Evolutionary conservation across 2,113 vertebrate genomes (phyloP).

Genomic region (Rhabdornis inornatus): DNA sequence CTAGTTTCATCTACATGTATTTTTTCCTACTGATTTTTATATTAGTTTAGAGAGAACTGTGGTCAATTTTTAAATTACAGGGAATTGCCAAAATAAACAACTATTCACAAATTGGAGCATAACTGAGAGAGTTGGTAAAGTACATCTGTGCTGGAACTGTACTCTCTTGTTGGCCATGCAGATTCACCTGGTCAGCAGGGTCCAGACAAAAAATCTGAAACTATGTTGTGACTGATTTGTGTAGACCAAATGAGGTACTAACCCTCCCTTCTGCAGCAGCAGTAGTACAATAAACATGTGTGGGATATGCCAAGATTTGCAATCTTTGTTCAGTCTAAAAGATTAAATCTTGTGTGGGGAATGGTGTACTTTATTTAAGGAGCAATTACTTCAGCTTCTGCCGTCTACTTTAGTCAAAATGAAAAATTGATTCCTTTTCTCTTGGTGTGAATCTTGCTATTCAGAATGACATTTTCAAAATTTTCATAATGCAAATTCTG

Average conservation of each 20-base stretch:
- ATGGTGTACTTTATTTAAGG: conserved; percentile 8
- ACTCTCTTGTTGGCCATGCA: background rate
- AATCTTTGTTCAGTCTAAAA: conserved; percentile 10
- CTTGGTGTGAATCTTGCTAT: background rate
- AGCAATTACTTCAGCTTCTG: conserved; percentile 23
- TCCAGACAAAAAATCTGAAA: background rate
- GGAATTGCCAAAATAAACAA: background rate
- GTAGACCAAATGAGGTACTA: background rate
- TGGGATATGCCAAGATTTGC: background rate
- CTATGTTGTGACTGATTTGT: background rate
- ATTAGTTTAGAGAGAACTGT: background rate
- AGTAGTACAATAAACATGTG: background rate
- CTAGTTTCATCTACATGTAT: background rate
- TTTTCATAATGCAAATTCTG: background rate
- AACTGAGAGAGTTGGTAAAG: background rate
- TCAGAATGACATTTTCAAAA: background rate
- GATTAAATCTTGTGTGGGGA: conserved; percentile 9
- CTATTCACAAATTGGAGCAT: background rate
- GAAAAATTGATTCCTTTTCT: conserved; percentile 14
- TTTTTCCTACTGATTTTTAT: background rate
- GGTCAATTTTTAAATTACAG: background rate
- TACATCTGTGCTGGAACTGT: background rate
- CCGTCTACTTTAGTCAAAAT: background rate
- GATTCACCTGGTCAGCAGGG: background rate
- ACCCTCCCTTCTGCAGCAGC: background rate